phyloP scores from a whole-genome alignment of 2,888 invertebrate species.

The Microplitis deprimator region DNA sequence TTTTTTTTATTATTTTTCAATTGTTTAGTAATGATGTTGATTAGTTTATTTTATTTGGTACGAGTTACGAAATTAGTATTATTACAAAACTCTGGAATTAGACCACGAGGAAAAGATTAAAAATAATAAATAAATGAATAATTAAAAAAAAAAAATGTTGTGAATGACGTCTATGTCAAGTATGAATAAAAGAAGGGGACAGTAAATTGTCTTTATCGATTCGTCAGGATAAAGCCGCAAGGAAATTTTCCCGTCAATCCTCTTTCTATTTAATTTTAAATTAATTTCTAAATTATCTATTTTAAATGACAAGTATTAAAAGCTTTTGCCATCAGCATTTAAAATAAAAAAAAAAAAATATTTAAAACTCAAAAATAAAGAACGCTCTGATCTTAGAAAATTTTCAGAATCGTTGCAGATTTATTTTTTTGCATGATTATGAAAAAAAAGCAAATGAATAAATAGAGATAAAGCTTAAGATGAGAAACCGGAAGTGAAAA shows the following conservation, averaged over 20 bases:
- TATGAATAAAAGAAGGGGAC: constrained; percentile 6
- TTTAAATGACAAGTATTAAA: too few species aligned
- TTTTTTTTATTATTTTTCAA: not conserved
- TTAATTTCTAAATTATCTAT: too few species aligned
- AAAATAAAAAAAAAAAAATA: not conserved
- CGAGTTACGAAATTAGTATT: not conserved
- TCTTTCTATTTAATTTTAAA: not conserved
- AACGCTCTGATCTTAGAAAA: not conserved
- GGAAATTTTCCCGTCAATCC: constrained; percentile 15
- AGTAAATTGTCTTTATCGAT: constrained; percentile 32
- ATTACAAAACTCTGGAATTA: not conserved
- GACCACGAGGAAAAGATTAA: not conserved
- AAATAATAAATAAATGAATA: not conserved
- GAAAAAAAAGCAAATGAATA: not conserved
- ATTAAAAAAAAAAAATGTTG: constrained; percentile 18
- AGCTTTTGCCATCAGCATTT: not conserved
- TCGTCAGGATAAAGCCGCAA: constrained; percentile 16
- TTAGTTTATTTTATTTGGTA: not conserved
- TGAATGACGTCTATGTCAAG: constrained; percentile 7
- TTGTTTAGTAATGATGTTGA: not conserved
- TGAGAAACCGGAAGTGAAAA: constrained; percentile 4
- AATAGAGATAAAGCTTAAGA: not conserved
- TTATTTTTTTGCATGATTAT: not conserved
- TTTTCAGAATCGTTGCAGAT: not conserved
- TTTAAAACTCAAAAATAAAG: not conserved